phyloP scores from a whole-genome alignment of 2,113 vertebrate genomes.

The Mesoclemmys tuberculata region DNA sequence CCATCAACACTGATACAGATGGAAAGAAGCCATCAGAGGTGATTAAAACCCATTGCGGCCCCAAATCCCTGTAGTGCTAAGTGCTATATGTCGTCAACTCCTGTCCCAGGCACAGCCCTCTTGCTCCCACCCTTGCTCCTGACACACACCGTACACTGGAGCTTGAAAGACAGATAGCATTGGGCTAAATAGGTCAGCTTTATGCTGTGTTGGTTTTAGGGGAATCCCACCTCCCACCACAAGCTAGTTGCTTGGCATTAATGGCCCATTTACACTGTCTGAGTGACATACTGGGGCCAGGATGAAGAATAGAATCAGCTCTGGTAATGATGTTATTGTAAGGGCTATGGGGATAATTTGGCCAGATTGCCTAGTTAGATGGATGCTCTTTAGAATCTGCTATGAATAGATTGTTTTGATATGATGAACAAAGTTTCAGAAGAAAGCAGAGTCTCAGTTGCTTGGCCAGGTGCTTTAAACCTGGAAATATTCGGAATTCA shows the following conservation, averaged over 20 bases:
- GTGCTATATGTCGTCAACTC: not conserved
- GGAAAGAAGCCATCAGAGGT: not conserved
- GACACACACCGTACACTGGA: not conserved
- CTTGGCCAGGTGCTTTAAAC: fast-evolving
- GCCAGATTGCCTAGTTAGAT: fast-evolving
- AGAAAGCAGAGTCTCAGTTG: not conserved
- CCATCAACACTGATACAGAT: not conserved
- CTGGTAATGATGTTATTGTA: not conserved
- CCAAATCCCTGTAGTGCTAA: not conserved
- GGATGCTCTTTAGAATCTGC: not conserved
- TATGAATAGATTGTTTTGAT: fast-evolving
- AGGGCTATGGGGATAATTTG: fast-evolving
- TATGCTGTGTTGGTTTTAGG: fast-evolving
- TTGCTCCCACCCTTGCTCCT: not conserved
- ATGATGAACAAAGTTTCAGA: not conserved
- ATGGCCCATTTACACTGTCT: fast-evolving
- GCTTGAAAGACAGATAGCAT: not conserved
- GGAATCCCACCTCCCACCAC: not conserved
- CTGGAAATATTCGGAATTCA: not conserved
- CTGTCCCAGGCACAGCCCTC: not conserved
- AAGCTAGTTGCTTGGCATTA: not conserved
- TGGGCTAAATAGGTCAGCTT: not conserved
- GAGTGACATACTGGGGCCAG: not conserved
- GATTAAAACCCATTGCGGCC: not conserved
- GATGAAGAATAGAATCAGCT: not conserved